phyloP scores from a whole-genome alignment of 2,797 vertebrate species.

The Gadopsis bispinosus region DNA sequence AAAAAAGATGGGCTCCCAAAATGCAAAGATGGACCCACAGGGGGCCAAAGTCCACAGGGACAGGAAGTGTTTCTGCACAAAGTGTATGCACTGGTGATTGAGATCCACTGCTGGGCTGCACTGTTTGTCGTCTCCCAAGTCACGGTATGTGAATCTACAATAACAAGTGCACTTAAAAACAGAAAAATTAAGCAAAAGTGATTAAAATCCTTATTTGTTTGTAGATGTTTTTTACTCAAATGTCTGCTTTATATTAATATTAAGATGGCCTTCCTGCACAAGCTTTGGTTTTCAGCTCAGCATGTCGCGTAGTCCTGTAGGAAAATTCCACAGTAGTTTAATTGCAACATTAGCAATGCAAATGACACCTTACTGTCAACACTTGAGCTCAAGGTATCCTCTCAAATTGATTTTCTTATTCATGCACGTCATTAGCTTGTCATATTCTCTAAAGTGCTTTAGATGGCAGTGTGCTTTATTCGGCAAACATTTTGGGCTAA shows the following conservation, averaged over 20 bases:
- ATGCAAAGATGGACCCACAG: conserved; percentile 46
- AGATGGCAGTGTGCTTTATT: not conserved
- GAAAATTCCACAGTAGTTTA: conserved; percentile 10
- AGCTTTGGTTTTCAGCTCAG: conserved; percentile 24
- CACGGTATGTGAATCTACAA: conserved; percentile 70
- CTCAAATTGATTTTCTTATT: conserved; percentile 32
- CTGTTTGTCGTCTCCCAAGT: conserved; percentile 82
- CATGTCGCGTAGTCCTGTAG: not conserved
- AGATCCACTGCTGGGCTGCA: conserved; percentile 79
- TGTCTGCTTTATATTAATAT: not conserved
- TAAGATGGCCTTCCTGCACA: not conserved
- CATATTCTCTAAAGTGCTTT: conserved; percentile 12
- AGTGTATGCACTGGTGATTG: conserved; percentile 71
- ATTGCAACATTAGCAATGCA: conserved; percentile 40
- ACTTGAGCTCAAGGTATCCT: conserved; percentile 13
- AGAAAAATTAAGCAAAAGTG: not conserved
- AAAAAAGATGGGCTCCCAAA: conserved; percentile 54
- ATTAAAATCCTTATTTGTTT: not conserved
- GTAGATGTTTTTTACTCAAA: not conserved
- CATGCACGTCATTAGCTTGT: conserved; percentile 2
- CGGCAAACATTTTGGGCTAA: not conserved
- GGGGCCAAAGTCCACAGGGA: conserved; percentile 41
- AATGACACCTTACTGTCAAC: not conserved
- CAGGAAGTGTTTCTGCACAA: conserved; percentile 73
- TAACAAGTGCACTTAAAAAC: too few species aligned